Evolutionary conservation across 2,888 invertebrate species (phyloP), one percentile per base, ranked within the genome.

Genomic region (Blastobasis lacticolella): DNA sequence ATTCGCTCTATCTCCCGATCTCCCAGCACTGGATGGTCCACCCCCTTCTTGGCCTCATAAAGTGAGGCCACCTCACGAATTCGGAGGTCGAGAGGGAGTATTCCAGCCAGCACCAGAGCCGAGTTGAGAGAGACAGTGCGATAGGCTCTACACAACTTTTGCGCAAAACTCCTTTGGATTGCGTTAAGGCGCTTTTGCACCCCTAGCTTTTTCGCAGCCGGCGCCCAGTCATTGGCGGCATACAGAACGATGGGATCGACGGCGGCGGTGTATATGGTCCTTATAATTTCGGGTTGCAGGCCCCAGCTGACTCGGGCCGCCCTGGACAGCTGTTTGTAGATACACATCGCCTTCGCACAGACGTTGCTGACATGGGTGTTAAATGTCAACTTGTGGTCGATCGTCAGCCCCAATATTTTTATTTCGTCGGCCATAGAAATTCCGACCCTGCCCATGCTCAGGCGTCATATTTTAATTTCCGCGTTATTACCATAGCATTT

Each of bases 31-130:
- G n/a, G 9, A 1, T 37, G 9, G 1, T 49, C 44, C 3, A 6
- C 38, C 6, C 56, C 58, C 41, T 49, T 54, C 43, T 52, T 55
- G 2, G n/a, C 46, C 37, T 48, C 44, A 46, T 57, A 54, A 8
- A 54, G n/a, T 5, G 8, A 5, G 4, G 49, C 49, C 3, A 46
- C 50, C 37, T 58, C 56, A 5, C 10, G 37, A 0, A 52, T 38
- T 1, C 56, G 44, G 0, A 54, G 38, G 10, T 56, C 50, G 1
- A 57, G 50, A 0, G 55, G 54, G 0, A 53, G 23, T 4, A 50
- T 10, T 0, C 51, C 46, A 2, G 50, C n/a, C 4, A 54, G 4
- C 10, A 47, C 8, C 1, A 42, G 23, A 0, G 44, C 44, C 3
- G 44, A 45, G 44, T 45, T 10, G 47, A 54, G 48, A 1, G 54